These are phyloP conservation scores for Heliconius nattereri DNA, from an alignment of 1,140 invertebrate species.

Conservation along the genomic window DNA sequence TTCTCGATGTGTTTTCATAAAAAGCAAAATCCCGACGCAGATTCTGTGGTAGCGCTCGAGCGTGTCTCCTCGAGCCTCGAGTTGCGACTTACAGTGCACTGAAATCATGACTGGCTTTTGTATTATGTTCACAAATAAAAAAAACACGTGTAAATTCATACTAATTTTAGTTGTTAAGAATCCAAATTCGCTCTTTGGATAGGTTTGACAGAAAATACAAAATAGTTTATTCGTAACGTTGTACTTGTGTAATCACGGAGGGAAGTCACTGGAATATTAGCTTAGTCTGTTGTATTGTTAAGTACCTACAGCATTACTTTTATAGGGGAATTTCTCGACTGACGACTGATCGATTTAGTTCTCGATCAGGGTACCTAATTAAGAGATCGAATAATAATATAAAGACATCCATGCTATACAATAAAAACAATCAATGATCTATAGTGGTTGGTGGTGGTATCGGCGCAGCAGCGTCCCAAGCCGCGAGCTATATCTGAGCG, in stretches of 20 bases:
- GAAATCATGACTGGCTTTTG: not conserved
- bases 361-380: too few species aligned
- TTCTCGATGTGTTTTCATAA: not conserved
- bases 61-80: not conserved
- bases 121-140: not conserved
- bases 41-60: not conserved
- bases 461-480: slow-evolving; percentile 25
- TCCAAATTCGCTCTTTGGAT: not conserved
- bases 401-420: not conserved
- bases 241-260: too few species aligned
- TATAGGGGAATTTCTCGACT: too few species aligned
- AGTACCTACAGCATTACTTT: too few species aligned
- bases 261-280: too few species aligned
- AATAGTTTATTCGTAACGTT: too few species aligned
- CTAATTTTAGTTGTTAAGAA: not conserved
- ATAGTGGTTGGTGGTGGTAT: not conserved
- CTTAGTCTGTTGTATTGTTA: too few species aligned
- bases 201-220: too few species aligned
- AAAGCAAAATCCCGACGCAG: not conserved
- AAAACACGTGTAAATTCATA: not conserved
- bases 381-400: not conserved
- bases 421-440: not conserved
- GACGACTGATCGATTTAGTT: too few species aligned
- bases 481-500: slow-evolving; percentile 58
- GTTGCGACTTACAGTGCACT: not conserved